Base-by-base conservation (phyloP, 2,797 vertebrate species). In the Catamblyrhynchus diadema region DNA sequence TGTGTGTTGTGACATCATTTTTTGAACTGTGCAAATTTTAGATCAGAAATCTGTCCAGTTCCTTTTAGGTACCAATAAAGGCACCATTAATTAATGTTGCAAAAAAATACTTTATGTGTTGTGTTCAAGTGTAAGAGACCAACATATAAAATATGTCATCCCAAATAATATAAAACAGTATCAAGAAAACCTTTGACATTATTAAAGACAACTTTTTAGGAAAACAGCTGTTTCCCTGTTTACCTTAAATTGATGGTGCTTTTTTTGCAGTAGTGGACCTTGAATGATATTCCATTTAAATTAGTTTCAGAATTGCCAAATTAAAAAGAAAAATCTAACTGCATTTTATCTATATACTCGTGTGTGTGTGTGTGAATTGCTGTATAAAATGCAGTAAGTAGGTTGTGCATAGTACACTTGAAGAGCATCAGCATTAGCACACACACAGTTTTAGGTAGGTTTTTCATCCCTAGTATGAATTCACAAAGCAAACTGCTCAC, bases 391-490 rank as follows among this genome's bases (percentile, higher is more conserved):
- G 2, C 19, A 44, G 32, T 80, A 41, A 21, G 22, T 37, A 60
- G 8, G 18, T 64, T 79, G 33, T 53, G 15, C 0, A 0, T 25
- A 51, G 20, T 32, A 33, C 18, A 32, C 33, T 45, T 56, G 5
- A 42, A 71, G 61, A 72, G 4, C 5, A 10, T 28, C 41, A 64
- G 4, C 14, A 54, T 59, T 54, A 66, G 6, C 9, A 6, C 12
- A n/a, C 19, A 30, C 37, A 42, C 3, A 14, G 7, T 59, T 74
- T 51, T 74, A 35, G 27, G 28, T 57, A 81, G 45, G 5, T 14
- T 92, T 87, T 90, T 51, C 0, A 32, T 53, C 22, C 37, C 51
- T 47, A 28, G 4, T 39, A 9, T 54, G 39, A 61, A 59, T 62
- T 35, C 25, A 19, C 37, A 57, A 75, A 51, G 19, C 10, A 57